A percentile compares a stretch with the other conserved stretches of the same genome.
Conservation (phyloP, 2,797 vertebrate species). For the Sylvia borin region DNA sequence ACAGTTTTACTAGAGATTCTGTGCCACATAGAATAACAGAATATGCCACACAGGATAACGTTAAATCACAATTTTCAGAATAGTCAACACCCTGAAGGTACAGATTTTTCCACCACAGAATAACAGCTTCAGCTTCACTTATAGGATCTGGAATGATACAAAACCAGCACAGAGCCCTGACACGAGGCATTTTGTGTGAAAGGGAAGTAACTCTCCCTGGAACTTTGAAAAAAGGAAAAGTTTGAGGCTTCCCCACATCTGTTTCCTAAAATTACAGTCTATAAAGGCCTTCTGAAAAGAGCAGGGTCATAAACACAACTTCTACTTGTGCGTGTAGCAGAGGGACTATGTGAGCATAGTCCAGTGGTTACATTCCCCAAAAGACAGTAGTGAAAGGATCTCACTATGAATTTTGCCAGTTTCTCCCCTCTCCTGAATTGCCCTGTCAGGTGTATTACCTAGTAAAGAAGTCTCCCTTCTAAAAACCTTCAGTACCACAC, state of each 20-base stretch:
- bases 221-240: neutral
- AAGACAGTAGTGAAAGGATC: rapidly evolving
- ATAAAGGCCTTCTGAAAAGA: neutral
- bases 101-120: neutral
- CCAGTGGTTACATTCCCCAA: neutral
- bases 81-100: neutral
- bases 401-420: rapidly evolving
- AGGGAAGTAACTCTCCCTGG: neutral
- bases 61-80: neutral
- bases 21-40: neutral
- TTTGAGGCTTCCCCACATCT: neutral
- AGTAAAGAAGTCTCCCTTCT: neutral
- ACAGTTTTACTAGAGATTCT: neutral
- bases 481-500: neutral
- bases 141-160: neutral
- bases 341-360: neutral
- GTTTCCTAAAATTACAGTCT: neutral
- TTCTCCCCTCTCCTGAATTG: neutral
- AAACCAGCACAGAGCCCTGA: neutral
- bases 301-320: neutral
- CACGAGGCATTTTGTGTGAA: neutral
- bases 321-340: neutral
- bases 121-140: neutral
- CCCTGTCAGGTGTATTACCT: rapidly evolving
- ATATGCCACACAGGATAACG: neutral